These are phyloP conservation scores for Pteromalus puparum DNA, from an alignment of 1,140 invertebrate species.

Conservation along the genomic window DNA sequence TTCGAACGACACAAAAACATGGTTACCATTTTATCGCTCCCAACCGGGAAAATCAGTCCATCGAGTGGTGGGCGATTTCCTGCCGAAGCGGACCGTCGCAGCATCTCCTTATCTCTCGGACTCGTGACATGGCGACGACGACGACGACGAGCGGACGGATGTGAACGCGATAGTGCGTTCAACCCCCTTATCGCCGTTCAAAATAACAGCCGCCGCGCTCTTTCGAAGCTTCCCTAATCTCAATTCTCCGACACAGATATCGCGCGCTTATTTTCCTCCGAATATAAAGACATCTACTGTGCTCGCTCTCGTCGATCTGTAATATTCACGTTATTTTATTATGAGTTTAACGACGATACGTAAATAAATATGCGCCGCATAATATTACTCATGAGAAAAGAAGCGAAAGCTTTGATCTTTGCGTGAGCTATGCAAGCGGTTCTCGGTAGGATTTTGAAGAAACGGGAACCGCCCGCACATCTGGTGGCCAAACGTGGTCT, in stretches of 20 bases:
- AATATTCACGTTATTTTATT: neutral
- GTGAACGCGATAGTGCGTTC: conserved; percentile 38
- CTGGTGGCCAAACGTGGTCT: conserved; percentile 57
- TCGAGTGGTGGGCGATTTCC: conserved; percentile 48
- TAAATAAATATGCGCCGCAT: too few species aligned
- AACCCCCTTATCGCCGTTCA: conserved; percentile 42
- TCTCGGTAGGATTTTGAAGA: neutral
- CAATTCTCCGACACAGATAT: neutral
- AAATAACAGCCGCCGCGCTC: conserved; percentile 38
- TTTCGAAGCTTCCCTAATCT: neutral
- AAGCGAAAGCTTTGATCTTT: neutral
- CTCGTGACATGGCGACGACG: conserved; percentile 19
- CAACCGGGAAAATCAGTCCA: neutral
- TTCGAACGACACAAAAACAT: conserved; percentile 22
- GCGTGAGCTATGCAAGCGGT: neutral
- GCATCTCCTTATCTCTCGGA: conserved; percentile 16
- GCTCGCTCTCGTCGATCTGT: neutral
- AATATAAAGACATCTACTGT: neutral
- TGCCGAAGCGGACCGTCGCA: neutral
- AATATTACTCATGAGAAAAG: neutral
- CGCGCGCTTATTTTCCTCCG: neutral
- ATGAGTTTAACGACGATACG: too few species aligned
- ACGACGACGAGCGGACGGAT: conserved; percentile 29
- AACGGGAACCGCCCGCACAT: conserved; percentile 52
- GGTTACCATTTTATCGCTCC: neutral